Evolutionary conservation across 2,797 vertebrate species (phyloP).

Genomic region (Sebastes hubbsi): DNA sequence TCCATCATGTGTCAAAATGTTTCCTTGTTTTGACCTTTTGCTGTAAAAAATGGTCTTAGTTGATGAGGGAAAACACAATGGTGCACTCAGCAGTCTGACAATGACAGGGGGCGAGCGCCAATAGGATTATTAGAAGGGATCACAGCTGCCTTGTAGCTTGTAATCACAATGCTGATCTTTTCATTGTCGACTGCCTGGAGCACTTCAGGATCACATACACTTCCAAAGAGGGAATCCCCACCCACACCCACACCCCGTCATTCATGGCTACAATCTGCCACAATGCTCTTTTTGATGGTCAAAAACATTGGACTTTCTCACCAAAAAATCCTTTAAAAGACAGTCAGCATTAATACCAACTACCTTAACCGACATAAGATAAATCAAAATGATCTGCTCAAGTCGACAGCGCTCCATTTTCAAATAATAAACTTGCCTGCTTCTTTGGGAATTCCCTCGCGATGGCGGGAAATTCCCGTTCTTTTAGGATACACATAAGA

Average conservation of each 20-base stretch:
- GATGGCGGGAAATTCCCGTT: slow-evolving; percentile 82
- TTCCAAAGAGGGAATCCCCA: slow-evolving; percentile 63
- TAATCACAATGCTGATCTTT: slow-evolving; percentile 72
- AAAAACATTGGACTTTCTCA: slow-evolving; percentile 25
- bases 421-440: slow-evolving; percentile 54
- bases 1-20: not conserved
- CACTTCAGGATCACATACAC: slow-evolving; percentile 50
- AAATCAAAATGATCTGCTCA: slow-evolving; percentile 50
- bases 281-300: slow-evolving; percentile 36
- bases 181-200: slow-evolving; percentile 60
- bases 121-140: slow-evolving; percentile 52
- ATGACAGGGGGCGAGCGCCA: slow-evolving; percentile 42
- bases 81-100: slow-evolving; percentile 26
- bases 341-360: slow-evolving; percentile 18
- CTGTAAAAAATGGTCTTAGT: not conserved
- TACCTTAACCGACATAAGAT: slow-evolving; percentile 14
- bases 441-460: slow-evolving; percentile 80
- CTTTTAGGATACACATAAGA: slow-evolving; percentile 79
- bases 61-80: slow-evolving; percentile 19
- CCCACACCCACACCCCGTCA: slow-evolving; percentile 36
- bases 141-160: slow-evolving; percentile 54
- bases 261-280: slow-evolving; percentile 39
- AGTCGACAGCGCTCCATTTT: slow-evolving; percentile 56
- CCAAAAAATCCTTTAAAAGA: slow-evolving; percentile 24
- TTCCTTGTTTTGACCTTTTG: not conserved